phyloP scores from a whole-genome alignment of 2,113 vertebrate genomes.

The Suncus etruscus region DNA sequence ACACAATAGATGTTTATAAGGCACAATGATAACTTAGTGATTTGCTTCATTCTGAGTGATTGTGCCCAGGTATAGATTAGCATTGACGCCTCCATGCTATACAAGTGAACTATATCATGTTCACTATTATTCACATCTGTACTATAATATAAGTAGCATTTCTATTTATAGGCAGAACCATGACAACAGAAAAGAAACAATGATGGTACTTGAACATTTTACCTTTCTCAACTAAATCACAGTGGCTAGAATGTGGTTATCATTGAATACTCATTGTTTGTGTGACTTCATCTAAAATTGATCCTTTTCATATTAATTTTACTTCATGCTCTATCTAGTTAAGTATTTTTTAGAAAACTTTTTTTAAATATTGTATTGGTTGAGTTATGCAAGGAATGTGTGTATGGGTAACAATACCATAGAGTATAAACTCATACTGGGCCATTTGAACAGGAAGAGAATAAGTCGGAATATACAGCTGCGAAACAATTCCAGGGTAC shows the following conservation, averaged over 20 bases:
- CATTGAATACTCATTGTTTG: background rate
- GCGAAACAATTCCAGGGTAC: background rate
- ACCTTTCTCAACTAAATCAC: background rate
- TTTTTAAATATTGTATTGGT: background rate
- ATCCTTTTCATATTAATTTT: conserved; percentile 21
- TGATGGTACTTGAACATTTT: background rate
- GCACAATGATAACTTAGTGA: background rate
- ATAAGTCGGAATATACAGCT: background rate
- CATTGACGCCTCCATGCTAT: background rate
- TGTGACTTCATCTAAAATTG: background rate
- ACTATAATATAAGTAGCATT: background rate
- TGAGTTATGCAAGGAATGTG: conserved; percentile 44
- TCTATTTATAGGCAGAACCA: background rate
- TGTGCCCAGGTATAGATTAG: background rate
- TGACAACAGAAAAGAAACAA: conserved; percentile 15
- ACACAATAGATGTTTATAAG: no score
- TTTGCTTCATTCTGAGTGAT: background rate
- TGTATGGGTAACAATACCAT: background rate
- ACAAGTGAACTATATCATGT: background rate
- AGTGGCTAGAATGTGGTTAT: conserved; percentile 23
- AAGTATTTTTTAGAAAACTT: conserved; percentile 13
- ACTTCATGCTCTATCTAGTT: conserved; percentile 1
- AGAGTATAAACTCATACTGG: background rate
- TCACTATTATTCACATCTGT: background rate
- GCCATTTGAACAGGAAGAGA: background rate